Evolutionary conservation across 2,888 invertebrate species (phyloP).

Genomic region (Melolontha melolontha): DNA sequence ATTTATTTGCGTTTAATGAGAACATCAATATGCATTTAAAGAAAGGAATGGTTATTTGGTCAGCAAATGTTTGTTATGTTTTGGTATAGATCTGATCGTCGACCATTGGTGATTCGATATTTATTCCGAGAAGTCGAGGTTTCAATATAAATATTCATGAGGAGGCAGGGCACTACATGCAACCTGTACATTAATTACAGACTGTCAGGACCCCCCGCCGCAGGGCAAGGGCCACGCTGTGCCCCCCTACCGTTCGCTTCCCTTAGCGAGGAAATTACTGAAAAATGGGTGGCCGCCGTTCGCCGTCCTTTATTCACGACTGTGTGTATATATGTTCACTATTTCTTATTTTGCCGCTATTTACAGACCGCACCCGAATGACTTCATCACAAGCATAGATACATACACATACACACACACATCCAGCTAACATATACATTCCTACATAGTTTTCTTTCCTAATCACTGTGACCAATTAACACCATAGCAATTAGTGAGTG

Average conservation of each 20-base stretch:
- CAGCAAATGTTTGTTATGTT: slow-evolving; percentile 34
- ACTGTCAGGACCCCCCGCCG: slow-evolving; percentile 58
- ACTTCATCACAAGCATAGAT: slow-evolving; percentile 41
- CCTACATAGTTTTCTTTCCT: slow-evolving; percentile 41
- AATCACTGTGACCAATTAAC: slow-evolving; percentile 55
- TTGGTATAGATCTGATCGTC: slow-evolving; percentile 39
- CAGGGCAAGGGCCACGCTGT: slow-evolving; percentile 49
- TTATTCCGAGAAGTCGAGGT: slow-evolving; percentile 46
- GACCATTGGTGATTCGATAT: slow-evolving; percentile 44
- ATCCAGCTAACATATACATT: slow-evolving; percentile 9
- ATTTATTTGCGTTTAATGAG: not conserved
- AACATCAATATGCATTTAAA: not conserved
- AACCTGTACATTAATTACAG: slow-evolving; percentile 63
- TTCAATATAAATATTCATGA: slow-evolving; percentile 53
- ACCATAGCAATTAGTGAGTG: slow-evolving; percentile 54
- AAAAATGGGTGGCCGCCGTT: slow-evolving; percentile 59
- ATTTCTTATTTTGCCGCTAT: slow-evolving; percentile 39
- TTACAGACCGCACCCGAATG: slow-evolving; percentile 44
- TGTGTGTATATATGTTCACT: slow-evolving; percentile 17
- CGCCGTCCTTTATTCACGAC: slow-evolving; percentile 40
- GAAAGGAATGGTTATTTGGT: slow-evolving; percentile 5
- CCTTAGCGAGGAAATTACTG: slow-evolving; percentile 58
- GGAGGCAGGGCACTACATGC: slow-evolving; percentile 60
- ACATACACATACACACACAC: slow-evolving; percentile 12
- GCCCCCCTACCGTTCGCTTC: slow-evolving; percentile 53